These are phyloP conservation scores for Cephalopholis sonnerati DNA, from an alignment of 2,113 vertebrate species.

Conservation along the genomic window DNA sequence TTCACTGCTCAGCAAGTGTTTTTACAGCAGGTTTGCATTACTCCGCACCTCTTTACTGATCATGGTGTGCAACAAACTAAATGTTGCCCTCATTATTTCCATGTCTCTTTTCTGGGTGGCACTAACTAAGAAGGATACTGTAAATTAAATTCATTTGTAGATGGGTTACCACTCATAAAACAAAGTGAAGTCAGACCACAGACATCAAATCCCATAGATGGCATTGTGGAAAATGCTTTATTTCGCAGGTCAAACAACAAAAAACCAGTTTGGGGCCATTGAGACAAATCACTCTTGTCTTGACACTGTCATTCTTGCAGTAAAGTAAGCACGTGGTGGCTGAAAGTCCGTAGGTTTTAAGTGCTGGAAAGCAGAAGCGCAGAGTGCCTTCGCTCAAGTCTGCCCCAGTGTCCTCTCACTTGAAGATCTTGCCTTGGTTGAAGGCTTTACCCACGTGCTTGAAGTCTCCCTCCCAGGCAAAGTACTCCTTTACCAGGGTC, in stretches of 20 bases:
- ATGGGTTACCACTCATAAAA: background rate
- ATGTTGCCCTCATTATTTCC: background rate
- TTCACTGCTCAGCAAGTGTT: too few relatives aligned
- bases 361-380: constrained; percentile 57
- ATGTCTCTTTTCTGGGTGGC: background rate
- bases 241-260: constrained; percentile 76
- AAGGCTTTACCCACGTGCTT: constrained; percentile 91
- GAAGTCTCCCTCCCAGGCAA: constrained; percentile 92
- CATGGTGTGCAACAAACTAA: background rate
- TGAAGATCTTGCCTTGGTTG: constrained; percentile 94
- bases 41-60: background rate
- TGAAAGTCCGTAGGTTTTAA: constrained; percentile 72
- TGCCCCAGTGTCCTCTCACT: constrained; percentile 82
- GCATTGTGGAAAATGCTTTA: constrained; percentile 83
- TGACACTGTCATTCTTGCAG: constrained; percentile 66
- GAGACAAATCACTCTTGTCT: constrained; percentile 64
- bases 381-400: constrained; percentile 56
- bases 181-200: constrained; percentile 23
- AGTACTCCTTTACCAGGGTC: constrained; percentile 93
- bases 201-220: constrained; percentile 55
- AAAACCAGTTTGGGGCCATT: constrained; percentile 61
- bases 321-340: constrained; percentile 67
- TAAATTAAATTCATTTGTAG: background rate
- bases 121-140: background rate
- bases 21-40: background rate